Base-by-base conservation (phyloP, 2,797 vertebrate species). In the Mormyrus proboscirostris region DNA sequence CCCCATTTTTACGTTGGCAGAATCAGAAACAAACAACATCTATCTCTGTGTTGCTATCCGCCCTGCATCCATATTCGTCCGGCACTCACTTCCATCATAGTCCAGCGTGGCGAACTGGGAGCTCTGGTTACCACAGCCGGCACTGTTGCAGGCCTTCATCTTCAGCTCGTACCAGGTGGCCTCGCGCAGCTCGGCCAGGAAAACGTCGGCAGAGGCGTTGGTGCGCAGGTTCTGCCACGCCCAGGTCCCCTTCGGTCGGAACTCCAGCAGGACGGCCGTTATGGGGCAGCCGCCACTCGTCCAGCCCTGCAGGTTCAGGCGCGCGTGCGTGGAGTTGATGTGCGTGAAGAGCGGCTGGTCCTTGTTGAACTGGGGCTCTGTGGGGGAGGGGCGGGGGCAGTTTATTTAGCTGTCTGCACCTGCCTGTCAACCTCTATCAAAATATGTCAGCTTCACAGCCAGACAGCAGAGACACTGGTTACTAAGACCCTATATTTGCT, bases 151-250 rank as follows among this genome's bases (percentile, higher is more conserved):
- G 0, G 98, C 97, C 93, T 98, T 97, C 98, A 99, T 99, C 93
- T 98, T 98, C 89, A 99, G 94, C 94, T 99, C 99, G 0, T 99
- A 99, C 99, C 99, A 99, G 0, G 98, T 99, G 90, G 98, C 99
- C 94, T 99, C 99, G 0, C 97, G 97, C 90, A 99, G 96, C 91
- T 99, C 99, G 0, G 98, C 97, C 90, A 99, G 96, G 93, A 99
- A 99, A 88, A 99, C 96, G 90, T 99, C 98, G 1, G 94, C 91
- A 0, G 98, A 98, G 92, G 96, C 96, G 90, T 99, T 99, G 95
- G 97, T 98, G 0, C 97, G 96, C 0, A 99, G 94, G 84, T 93
- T 97, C 95, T 99, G 98, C 99, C 99, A 99, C 3, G 96, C 95
- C 98, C 98, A 99, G 62, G 97, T 98, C 89, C 97, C 97, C 94